phyloP scores from a whole-genome alignment of 2,113 vertebrate genomes.

The Anarrhichthys ocellatus region DNA sequence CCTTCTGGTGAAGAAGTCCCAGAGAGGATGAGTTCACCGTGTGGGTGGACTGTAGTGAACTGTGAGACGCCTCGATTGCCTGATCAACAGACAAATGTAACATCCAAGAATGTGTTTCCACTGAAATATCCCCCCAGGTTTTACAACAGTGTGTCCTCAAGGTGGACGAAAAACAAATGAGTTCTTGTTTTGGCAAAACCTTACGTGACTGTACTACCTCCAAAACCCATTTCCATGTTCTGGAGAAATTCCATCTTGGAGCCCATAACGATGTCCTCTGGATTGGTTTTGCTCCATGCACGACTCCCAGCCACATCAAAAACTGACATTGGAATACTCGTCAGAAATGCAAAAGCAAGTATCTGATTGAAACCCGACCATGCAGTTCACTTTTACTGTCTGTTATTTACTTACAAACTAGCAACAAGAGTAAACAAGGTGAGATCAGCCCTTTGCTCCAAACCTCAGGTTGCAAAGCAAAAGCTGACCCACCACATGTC shows the following conservation, averaged over 20 bases:
- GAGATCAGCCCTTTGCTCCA: conserved; percentile 32
- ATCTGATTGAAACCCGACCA: conserved; percentile 37
- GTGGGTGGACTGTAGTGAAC: conserved; percentile 58
- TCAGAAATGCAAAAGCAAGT: conserved; percentile 19
- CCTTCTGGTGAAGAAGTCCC: conserved; percentile 31
- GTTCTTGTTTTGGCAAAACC: conserved; percentile 28
- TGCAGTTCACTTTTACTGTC: conserved; percentile 49
- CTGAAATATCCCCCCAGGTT: conserved; percentile 17
- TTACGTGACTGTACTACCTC: background rate
- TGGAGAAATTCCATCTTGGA: conserved; percentile 1
- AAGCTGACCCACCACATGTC: conserved; percentile 45
- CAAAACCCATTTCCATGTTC: conserved; percentile 14
- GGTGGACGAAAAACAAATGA: conserved; percentile 23
- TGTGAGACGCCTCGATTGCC: background rate
- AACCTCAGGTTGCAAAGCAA: conserved; percentile 58
- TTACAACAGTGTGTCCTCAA: conserved; percentile 6
- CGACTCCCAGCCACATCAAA: conserved; percentile 30
- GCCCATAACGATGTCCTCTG: conserved; percentile 15
- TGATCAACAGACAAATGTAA: conserved; percentile 27
- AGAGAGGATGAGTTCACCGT: conserved; percentile 40
- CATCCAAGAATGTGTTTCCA: conserved; percentile 40
- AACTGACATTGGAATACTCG: conserved; percentile 15
- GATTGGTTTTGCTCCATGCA: conserved; percentile 32
- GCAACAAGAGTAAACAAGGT: conserved; percentile 51
- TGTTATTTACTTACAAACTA: conserved; percentile 58